Base-by-base conservation (phyloP, 2,888 invertebrate genomes). In the Ctenicera cuprea region DNA sequence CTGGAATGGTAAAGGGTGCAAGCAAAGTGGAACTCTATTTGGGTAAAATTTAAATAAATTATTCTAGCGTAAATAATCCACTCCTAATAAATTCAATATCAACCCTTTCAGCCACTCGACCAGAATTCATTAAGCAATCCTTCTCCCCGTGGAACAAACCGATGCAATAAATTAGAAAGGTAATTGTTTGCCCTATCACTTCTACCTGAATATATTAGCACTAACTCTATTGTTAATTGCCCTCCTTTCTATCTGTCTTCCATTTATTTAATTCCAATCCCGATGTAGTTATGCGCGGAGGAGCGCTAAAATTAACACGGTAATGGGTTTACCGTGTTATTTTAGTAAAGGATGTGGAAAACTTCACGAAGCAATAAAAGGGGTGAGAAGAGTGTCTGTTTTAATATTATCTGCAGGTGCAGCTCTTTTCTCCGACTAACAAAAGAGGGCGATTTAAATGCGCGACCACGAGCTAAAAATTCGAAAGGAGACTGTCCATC, bases 141-240 rank as follows among this genome's bases (percentile, higher is more conserved):
- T 81, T 78, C 80, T 79, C 77, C 76, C 80, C 80, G 80, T 78
- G 75, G 79, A 80, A 79, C 81, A 82, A 81, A 81, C 80, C 79
- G 78, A 80, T 74, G 79, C 79, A 74, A 81, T 81, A 82, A 82
- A 83, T 82, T 81, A 80, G 78, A 79, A 72, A 79, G 77, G 79
- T 81, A 82, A 82, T 81, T 83, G 82, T 83, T 83, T 82, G 82
- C 80, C 79, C 78, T 81, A 80, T 80, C 83, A 82, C 81, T 82
- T 78, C 78, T 79, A 77, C 79, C 79, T 78, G 83, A 82, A 83
- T 83, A 82, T 82, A 82, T 83, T 81, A 82, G 78, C 78, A 75
- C 78, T 79, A 80, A 76, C 76, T 79, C 76, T 73, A 76, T 77
- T 75, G 78, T 80, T 81, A 81, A 80, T 80, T 80, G 80, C 74